Percentiles rank a stretch among this genome's conserved stretches.
Evolutionary conservation across 2,113 vertebrate species (phyloP).

Genomic region (Sapayoa aenigma): DNA sequence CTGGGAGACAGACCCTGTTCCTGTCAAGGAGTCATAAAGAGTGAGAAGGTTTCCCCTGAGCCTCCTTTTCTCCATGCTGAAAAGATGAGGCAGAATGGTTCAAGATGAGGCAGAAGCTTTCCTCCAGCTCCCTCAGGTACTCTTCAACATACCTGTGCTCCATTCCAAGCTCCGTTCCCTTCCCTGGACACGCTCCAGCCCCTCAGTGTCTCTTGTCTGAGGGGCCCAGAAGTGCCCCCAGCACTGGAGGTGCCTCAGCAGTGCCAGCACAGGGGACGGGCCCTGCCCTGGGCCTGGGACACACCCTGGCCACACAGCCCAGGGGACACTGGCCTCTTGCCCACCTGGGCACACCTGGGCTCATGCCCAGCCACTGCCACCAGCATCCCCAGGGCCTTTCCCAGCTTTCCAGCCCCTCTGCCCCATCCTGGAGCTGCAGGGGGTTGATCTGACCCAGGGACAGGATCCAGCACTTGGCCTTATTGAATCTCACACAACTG

Average conservation of each 20-base stretch:
- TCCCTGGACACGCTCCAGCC: background rate
- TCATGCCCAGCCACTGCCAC: accelerated
- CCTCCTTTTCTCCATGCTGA: background rate
- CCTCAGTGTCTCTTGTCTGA: too few relatives aligned
- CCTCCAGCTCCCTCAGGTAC: too few relatives aligned
- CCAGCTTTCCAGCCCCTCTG: background rate
- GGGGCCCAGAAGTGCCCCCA: too few relatives aligned
- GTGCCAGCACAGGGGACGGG: background rate
- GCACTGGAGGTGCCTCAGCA: background rate
- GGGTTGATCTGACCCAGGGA: background rate
- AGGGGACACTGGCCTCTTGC: background rate
- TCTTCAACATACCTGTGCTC: too few relatives aligned
- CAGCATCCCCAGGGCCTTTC: background rate
- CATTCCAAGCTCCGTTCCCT: background rate
- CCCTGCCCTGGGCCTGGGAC: background rate
- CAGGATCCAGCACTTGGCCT: too few relatives aligned
- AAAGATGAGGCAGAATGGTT: too few relatives aligned
- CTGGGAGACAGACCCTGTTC: background rate
- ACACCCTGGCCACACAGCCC: background rate
- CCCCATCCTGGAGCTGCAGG: background rate
- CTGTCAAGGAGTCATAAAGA: background rate
- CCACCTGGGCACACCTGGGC: background rate
- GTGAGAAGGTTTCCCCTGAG: background rate
- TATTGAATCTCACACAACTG: background rate
- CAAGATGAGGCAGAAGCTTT: too few relatives aligned